Evolutionary conservation across 2,113 vertebrate species (phyloP).

Genomic region (Mungos mungo): DNA sequence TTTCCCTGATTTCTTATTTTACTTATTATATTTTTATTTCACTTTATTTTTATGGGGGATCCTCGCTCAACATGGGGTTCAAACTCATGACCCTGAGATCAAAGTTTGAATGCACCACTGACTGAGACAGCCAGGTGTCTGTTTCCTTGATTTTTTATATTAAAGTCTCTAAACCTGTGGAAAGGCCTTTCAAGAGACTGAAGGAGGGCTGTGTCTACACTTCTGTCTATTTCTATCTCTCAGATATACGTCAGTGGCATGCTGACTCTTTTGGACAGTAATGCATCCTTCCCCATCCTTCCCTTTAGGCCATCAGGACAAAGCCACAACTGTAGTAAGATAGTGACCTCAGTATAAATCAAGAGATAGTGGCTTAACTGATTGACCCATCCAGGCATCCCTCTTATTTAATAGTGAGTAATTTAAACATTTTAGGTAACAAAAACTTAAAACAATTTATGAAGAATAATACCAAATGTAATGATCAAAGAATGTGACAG

Average conservation of each 20-base stretch:
- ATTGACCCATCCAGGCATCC: too few species aligned
- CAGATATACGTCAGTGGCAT: not conserved
- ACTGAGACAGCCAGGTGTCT: not conserved
- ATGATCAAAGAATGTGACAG: not conserved
- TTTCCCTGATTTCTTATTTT: not conserved
- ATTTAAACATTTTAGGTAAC: not conserved
- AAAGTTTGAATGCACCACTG: not conserved
- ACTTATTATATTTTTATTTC: not conserved
- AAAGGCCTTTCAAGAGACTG: not conserved
- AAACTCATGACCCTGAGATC: not conserved
- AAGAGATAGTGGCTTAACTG: too few species aligned
- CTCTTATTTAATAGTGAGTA: not conserved
- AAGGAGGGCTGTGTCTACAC: accelerated
- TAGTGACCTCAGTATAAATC: too few species aligned
- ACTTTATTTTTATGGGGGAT: not conserved
- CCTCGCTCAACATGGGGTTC: accelerated
- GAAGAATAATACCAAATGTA: not conserved
- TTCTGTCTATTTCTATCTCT: not conserved
- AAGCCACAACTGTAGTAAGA: too few species aligned
- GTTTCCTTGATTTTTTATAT: not conserved
- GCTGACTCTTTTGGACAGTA: too few species aligned
- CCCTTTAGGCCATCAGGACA: too few species aligned
- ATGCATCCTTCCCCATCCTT: not conserved
- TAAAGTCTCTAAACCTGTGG: not conserved
- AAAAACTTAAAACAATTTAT: not conserved